Conservation (phyloP, 2,113 vertebrate species). For the Megaceryle maxima region DNA sequence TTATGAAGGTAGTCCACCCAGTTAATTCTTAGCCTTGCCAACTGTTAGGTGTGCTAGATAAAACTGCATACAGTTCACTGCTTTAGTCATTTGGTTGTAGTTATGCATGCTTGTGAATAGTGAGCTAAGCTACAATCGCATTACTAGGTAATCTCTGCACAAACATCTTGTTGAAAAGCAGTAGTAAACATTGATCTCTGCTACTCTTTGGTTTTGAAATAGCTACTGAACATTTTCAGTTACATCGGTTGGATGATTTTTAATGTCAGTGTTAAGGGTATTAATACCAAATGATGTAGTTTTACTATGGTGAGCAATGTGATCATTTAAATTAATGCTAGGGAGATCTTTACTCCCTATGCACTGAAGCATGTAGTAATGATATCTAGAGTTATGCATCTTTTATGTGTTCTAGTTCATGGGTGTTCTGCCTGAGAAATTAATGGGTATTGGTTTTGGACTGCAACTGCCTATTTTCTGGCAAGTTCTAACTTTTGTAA, state of each 20-base stretch:
- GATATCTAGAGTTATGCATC: background rate
- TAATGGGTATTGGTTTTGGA: background rate
- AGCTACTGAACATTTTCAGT: background rate
- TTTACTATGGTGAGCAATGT: background rate
- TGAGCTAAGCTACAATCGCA: background rate
- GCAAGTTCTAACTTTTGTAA: background rate
- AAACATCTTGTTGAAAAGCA: background rate
- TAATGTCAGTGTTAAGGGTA: background rate
- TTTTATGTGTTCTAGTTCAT: background rate
- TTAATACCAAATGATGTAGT: constrained; percentile 1
- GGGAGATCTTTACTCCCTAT: background rate
- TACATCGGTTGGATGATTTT: background rate
- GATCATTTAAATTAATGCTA: background rate
- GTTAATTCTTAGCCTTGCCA: background rate
- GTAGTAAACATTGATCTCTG: background rate
- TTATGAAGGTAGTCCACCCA: background rate
- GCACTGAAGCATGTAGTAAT: background rate
- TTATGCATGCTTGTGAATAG: background rate
- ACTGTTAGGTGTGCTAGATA: background rate
- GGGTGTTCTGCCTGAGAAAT: background rate
- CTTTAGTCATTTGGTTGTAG: background rate
- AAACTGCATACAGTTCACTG: background rate
- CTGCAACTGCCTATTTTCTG: background rate
- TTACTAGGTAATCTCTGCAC: background rate
- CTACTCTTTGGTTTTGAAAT: background rate